Base-by-base conservation (phyloP, 2,797 vertebrate genomes). In the Capromys pilorides region DNA sequence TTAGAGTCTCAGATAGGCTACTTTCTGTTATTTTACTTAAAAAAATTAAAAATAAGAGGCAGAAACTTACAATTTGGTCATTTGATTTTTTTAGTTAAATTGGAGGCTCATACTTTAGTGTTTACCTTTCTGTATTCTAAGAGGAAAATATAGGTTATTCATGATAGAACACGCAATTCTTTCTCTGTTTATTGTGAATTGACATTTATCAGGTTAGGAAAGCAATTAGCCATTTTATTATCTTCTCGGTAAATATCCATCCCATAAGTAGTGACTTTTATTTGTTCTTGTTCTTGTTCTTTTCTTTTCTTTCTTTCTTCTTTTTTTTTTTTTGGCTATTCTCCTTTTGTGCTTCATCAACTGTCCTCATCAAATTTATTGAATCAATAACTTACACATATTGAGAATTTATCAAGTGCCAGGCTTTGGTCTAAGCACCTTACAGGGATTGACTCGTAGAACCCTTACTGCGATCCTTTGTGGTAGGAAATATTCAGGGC, bases 131-230 rank as follows among this genome's bases (percentile, higher is more conserved):
- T 77, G 36, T 94, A 41, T 75, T 82, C 24, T 41, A 54, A 90
- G 66, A 95, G 51, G 45, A 73, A 83, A 69, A 41, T 2, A 9
- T 51, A 31, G 6, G 14, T 82, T 6, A 61, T 88, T 96, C 28
- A 6, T 51, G 39, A 93, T 12, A 2, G 49, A 87, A 1, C 45
- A 71, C 13, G 41, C 4, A 77, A 11, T 81, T 45, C 49, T 81
- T 89, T 91, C 36, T 49, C 3, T 62, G 54, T 39, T 91, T 77
- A 79, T 90, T 19, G 18, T 45, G 49, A 92, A 51, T 93, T 41
- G 77, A 86, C 49, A 45, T 36, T 95, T 85, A 87, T 69, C 33
- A 90, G 41, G 82, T 94, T 87, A 96, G 95, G 61, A 80, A 95
- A 93, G 19, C 81, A 93, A 92, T 69, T 87, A 90, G 39, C 22